Base-by-base conservation (phyloP, 2,797 vertebrate genomes). In the Carcharodon carcharias region DNA sequence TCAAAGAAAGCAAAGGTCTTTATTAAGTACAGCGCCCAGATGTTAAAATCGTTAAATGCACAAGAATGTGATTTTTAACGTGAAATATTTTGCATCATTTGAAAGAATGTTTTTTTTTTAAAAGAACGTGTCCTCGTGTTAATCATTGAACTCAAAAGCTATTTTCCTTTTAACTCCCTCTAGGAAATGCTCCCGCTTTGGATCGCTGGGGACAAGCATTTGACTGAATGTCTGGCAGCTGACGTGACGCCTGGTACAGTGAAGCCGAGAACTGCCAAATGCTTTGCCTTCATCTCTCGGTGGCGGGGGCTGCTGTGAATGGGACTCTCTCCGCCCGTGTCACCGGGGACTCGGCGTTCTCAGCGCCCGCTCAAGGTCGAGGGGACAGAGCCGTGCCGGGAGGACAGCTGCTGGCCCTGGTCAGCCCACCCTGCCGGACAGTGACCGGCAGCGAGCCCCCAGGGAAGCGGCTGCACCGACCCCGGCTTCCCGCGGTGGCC, bases 281-380 rank as follows among this genome's bases (percentile, higher is more conserved):
- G 97, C 97, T 98, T 97, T 97, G 97, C 96, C 96, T 97, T 97
- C 97, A 97, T 96, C 97, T 97, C 96, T 96, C 97, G 97, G 97
- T 96, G 96, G 96, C 96, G 96, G 96, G 14, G 96, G 96, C 96
- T 96, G 96, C 12, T 50, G 82, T 56, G 61, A 93, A 65, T 65
- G n/a, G 61, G 35, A 3, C 61, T 21, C 35, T 3, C 35, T 0
- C 58, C 0, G 96, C 97, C 96, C 93, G 4, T 40, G 67, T 9
- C 65, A 50, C 45, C 45, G 45, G 89, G 61, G 31, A 12, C 54
- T 28, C 88, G 73, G 73, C 21, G 73, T 26, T 58, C 58, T 61
- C n/a, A 21, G n/a, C 23, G 80, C 80, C 80, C 82, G 40, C 14
- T 16, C 65, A 65, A 65, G 63, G 14, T 2, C 21, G 67, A 69